Evolutionary conservation across 1,140 invertebrate species (phyloP), one percentile per base, ranked within the genome.

Genomic region (Platyscapa corneri): DNA sequence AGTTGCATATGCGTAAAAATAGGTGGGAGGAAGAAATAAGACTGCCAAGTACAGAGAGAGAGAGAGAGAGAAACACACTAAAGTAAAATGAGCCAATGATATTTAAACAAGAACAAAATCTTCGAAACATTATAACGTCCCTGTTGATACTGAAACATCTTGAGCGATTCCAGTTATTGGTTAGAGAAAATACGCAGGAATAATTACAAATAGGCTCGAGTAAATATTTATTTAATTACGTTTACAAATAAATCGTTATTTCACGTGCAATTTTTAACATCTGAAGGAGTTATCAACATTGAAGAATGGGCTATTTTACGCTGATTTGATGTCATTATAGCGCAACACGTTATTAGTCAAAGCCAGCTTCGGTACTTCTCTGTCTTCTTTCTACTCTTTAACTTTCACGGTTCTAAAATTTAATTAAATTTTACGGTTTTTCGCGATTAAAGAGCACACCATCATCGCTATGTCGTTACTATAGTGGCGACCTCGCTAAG

Each of bases 381-480:
- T 90, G 90, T 90, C 91, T 92, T 92, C 91, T n/a, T n/a, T n/a
- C n/a, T n/a, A n/a, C n/a, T n/a, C n/a, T n/a, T n/a, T n/a, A n/a
- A 90, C 90, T 92, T 90, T 91, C 89, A 90, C 89, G 89, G 91
- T 92, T 92, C 92, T 92, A 92, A 92, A 93, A 84, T 93, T 93
- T 93, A 93, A 93, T 93, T 93, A 93, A 93, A 93, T 92, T 93
- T 93, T 92, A 93, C 90, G 91, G 92, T 93, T 93, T 93, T 93
- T 93, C 92, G 89, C 91, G 92, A 93, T 93, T 92, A 93, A 93
- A 90, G 91, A 92, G 91, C 90, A 70, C 16, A 65, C 34, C 27
- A 37, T 46, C 53, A 76, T 76, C 53, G 34, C 42, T 39, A 76
- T 12, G n/a, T 5, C 30, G 14, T 76, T 76, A 76, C 1, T 6